Conservation (phyloP, 2,888 invertebrate species). For the Acrocera orbiculus region DNA sequence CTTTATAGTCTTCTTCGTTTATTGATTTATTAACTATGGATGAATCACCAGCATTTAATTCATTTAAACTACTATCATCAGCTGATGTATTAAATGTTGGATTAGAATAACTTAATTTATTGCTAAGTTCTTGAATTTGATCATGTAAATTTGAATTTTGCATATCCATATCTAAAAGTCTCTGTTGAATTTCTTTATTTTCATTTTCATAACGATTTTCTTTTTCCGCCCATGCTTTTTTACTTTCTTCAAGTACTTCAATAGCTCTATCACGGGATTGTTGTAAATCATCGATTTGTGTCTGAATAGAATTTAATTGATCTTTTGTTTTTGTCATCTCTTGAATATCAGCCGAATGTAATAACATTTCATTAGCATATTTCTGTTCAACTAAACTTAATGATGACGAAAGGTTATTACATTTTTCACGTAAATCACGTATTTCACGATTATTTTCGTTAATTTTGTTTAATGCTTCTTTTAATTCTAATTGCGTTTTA, state of each 20-base stretch:
- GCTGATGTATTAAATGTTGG: slow-evolving; percentile 12
- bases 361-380: slow-evolving; percentile 60
- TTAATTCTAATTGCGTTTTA: slow-evolving; percentile 44
- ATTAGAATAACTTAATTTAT: slow-evolving; percentile 35
- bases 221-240: slow-evolving; percentile 38
- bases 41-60: slow-evolving; percentile 34
- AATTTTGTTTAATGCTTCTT: slow-evolving; percentile 38
- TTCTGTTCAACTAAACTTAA: slow-evolving; percentile 56
- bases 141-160: slow-evolving; percentile 69
- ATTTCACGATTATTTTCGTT: slow-evolving; percentile 43
- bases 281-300: slow-evolving; percentile 45
- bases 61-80: slow-evolving; percentile 35
- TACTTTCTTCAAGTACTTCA: slow-evolving; percentile 44
- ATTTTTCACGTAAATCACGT: slow-evolving; percentile 41
- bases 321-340: slow-evolving; percentile 47
- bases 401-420: slow-evolving; percentile 41
- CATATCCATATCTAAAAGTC: slow-evolving; percentile 54
- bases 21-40: slow-evolving; percentile 39
- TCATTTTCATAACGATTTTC: slow-evolving; percentile 46
- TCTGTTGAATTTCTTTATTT: slow-evolving; percentile 45
- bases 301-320: slow-evolving; percentile 38
- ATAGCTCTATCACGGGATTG: slow-evolving; percentile 44
- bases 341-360: slow-evolving; percentile 60
- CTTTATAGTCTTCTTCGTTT: slow-evolving; percentile 48
- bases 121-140: slow-evolving; percentile 68